Percentiles rank a stretch among this genome's conserved stretches.
These are phyloP conservation scores for Xylocampa areola DNA, from an alignment of 2,888 invertebrate genomes.

Conservation along the genomic window DNA sequence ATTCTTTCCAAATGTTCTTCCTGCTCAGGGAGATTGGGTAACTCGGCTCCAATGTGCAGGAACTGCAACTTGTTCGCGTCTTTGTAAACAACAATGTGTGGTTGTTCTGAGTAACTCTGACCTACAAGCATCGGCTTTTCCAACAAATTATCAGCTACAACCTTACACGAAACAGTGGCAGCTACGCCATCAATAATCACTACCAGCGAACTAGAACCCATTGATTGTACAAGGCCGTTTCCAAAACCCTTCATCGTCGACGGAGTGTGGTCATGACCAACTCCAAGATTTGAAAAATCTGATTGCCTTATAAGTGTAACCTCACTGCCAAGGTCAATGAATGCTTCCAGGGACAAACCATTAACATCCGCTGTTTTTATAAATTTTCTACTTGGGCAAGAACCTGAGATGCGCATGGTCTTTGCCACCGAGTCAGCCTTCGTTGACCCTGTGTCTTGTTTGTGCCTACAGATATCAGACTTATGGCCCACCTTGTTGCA, in stretches of 20 bases:
- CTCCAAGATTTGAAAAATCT: no score
- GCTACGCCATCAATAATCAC: no score
- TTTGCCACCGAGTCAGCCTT: slow-evolving; percentile 4
- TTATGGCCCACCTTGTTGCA: slow-evolving; percentile 18
- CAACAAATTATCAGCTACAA: slow-evolving; percentile 10
- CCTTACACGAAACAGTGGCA: slow-evolving; percentile 10
- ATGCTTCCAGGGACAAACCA: slow-evolving; percentile 1
- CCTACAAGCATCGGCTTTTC: slow-evolving; percentile 14
- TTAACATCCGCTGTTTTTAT: slow-evolving; percentile 2
- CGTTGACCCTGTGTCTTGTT: background rate
- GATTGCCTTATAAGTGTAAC: slow-evolving; percentile 10
- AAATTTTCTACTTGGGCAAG: no score
- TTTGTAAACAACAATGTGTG: slow-evolving; percentile 9
- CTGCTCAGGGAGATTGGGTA: no score
- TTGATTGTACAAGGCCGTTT: no score
- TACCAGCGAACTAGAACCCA: no score
- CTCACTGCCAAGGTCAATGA: slow-evolving; percentile 21
- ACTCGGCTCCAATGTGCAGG: no score
- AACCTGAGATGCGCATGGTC: no score
- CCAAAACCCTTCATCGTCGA: no score
- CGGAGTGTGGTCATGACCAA: no score
- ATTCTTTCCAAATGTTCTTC: no score
- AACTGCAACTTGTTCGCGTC: no score
- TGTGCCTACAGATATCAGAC: background rate
- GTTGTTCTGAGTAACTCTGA: slow-evolving; percentile 11